Percentiles rank a stretch among this genome's conserved stretches.
Evolutionary conservation across 2,113 vertebrate genomes (phyloP).

Genomic region (Etheostoma cragini): DNA sequence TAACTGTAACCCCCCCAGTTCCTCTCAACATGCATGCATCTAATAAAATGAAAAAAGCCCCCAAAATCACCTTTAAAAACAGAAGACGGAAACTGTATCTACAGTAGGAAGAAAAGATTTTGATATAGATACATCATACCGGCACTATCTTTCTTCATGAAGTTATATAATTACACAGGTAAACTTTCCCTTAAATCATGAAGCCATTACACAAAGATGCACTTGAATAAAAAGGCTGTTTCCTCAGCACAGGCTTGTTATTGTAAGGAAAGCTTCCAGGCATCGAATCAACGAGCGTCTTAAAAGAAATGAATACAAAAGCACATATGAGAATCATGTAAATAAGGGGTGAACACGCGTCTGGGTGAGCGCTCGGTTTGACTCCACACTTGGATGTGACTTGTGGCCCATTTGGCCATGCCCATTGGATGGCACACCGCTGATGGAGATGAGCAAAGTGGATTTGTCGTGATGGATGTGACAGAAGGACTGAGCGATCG

Average conservation of each 20-base stretch:
- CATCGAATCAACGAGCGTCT: background rate
- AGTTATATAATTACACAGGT: background rate
- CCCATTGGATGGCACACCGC: conserved; percentile 56
- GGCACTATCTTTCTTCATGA: background rate
- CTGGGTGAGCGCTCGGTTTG: conserved; percentile 18
- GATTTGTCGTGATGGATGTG: conserved; percentile 77
- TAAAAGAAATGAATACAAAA: conserved; percentile 5
- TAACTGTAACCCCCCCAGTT: too few species aligned
- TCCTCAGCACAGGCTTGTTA: background rate
- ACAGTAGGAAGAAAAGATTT: too few species aligned
- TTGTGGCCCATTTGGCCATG: conserved; percentile 34
- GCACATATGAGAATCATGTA: conserved; percentile 23
- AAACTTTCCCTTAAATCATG: background rate
- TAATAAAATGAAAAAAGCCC: too few species aligned
- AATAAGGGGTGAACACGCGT: conserved; percentile 31
- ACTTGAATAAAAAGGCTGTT: background rate
- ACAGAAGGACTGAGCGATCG: conserved; percentile 58
- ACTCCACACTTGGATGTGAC: conserved; percentile 35
- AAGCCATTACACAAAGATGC: background rate
- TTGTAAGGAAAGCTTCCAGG: background rate
- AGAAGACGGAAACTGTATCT: too few species aligned
- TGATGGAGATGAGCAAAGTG: conserved; percentile 69
- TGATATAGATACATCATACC: background rate
- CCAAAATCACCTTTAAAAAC: too few species aligned
- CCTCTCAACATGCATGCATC: too few species aligned